Conservation (phyloP, 2,797 vertebrate species). For the Nannoperca obscura region DNA sequence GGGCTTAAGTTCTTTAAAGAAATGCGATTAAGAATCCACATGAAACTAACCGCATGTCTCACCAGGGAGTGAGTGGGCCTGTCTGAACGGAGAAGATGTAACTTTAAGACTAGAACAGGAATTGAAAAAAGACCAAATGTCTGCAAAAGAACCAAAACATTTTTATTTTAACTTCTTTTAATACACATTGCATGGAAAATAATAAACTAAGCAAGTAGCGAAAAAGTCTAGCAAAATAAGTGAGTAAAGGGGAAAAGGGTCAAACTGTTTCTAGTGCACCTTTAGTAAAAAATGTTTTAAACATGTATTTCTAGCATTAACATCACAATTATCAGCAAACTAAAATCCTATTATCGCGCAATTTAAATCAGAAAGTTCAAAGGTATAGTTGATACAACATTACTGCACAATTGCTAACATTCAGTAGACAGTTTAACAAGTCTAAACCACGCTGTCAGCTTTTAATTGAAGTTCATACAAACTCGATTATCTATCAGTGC, state of each 20-base stretch:
- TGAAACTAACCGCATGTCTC: conserved; percentile 18
- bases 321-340: conserved; percentile 87
- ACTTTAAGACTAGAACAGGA: background rate
- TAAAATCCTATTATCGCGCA: conserved; percentile 79
- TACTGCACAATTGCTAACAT: conserved; percentile 94
- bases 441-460: conserved; percentile 86
- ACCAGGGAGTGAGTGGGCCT: background rate
- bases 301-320: conserved; percentile 91
- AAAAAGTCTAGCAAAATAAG: conserved; percentile 89
- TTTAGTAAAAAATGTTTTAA: conserved; percentile 81
- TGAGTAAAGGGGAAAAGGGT: conserved; percentile 58
- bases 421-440: conserved; percentile 87
- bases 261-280: conserved; percentile 83
- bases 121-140: conserved; percentile 48
- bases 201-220: conserved; percentile 85
- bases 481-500: conserved; percentile 83
- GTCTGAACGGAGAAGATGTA: background rate
- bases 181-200: conserved; percentile 87
- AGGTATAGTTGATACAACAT: conserved; percentile 98
- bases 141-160: conserved; percentile 83
- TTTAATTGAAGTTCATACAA: conserved; percentile 84
- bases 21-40: conserved; percentile 12
- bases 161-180: conserved; percentile 90
- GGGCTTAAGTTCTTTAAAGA: conserved; percentile 17
- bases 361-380: conserved; percentile 87